Conservation (phyloP, 2,113 vertebrate species). For the Grallaria varia region DNA sequence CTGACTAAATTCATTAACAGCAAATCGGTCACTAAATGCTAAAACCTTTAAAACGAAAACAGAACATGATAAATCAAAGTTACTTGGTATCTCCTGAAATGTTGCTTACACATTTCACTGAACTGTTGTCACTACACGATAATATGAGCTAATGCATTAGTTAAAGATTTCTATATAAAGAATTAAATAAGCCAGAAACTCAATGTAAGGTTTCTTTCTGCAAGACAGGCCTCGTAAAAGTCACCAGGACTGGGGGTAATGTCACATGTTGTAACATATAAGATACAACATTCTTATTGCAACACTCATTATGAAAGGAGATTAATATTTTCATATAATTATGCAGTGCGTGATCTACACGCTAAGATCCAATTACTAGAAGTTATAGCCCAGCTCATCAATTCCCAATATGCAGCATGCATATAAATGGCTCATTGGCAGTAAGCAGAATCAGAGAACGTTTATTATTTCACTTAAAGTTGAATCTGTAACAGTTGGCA, state of each 20-base stretch:
- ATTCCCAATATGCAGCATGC: background rate
- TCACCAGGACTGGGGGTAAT: background rate
- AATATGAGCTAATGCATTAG: background rate
- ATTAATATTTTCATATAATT: background rate
- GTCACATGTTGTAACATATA: background rate
- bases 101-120: background rate
- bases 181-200: background rate
- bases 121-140: background rate
- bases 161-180: background rate
- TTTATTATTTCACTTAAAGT: background rate
- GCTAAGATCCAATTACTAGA: background rate
- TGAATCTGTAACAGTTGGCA: background rate
- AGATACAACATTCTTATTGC: background rate
- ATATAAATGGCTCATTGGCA: background rate
- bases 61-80: background rate
- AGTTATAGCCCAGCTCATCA: background rate
- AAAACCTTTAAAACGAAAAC: background rate
- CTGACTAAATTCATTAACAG: background rate
- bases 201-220: background rate
- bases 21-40: background rate
- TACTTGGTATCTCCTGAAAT: background rate
- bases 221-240: rapidly evolving
- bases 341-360: background rate
- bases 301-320: background rate
- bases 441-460: background rate